phyloP scores from a whole-genome alignment of 2,888 invertebrate species.

The Buathra laborator region DNA sequence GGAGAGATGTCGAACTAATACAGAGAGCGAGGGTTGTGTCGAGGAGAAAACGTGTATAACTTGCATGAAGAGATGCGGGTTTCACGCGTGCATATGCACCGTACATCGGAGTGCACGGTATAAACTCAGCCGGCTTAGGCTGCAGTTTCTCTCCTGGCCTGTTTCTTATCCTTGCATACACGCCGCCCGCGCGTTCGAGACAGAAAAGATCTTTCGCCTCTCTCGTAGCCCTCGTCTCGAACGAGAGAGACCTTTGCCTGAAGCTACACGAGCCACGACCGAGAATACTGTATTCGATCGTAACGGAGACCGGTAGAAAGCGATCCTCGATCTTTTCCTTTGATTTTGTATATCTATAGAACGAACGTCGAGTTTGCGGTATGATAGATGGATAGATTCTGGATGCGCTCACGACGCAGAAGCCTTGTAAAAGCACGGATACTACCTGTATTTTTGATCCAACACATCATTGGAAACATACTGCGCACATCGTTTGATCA shows the following conservation, averaged over 20 bases:
- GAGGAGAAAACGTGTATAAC: conserved; percentile 31
- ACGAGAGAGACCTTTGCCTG: conserved; percentile 67
- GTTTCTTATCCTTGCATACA: conserved; percentile 64
- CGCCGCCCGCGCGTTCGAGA: conserved; percentile 42
- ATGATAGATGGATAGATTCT: conserved; percentile 11
- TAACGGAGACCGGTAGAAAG: conserved; percentile 56
- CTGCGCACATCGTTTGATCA: conserved; percentile 27
- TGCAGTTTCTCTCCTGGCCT: conserved; percentile 72
- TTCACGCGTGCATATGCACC: conserved; percentile 54
- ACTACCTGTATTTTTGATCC: conserved; percentile 11
- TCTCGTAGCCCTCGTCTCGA: conserved; percentile 30
- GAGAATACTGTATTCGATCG: conserved; percentile 32
- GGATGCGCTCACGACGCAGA: background rate
- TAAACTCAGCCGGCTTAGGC: background rate
- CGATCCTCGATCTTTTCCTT: conserved; percentile 54
- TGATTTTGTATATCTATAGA: background rate
- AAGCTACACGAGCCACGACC: conserved; percentile 35
- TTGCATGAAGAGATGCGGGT: conserved; percentile 37
- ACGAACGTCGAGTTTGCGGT: background rate
- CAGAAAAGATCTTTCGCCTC: conserved; percentile 16
- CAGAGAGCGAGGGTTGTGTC: conserved; percentile 15
- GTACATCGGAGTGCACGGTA: conserved; percentile 5
- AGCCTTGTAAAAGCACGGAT: background rate
- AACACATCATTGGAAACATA: conserved; percentile 19
- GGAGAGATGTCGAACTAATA: conserved; percentile 51